A percentile compares a stretch with the other conserved stretches of the same genome.
Evolutionary conservation across 1,140 invertebrate genomes (phyloP).

Genomic region (Polyergus mexicanus): DNA sequence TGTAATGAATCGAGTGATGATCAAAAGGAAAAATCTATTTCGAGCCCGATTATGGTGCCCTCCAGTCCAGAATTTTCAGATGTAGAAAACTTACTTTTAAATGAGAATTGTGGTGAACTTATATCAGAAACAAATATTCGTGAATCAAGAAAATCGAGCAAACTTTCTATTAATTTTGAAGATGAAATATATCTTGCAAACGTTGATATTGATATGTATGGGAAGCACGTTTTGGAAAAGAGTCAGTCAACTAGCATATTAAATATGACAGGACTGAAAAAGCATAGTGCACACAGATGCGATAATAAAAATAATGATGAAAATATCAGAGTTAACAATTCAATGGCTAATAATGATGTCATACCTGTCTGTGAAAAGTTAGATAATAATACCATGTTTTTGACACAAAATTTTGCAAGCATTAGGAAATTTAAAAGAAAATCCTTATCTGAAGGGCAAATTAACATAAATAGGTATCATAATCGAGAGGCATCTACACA

Average conservation of each 20-base stretch:
- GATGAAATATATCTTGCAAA: constrained; percentile 62
- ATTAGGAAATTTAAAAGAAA: constrained; percentile 60
- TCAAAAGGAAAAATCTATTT: background rate
- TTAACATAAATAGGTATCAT: constrained; percentile 9
- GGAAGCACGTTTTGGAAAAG: constrained; percentile 30
- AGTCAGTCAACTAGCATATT: constrained; percentile 14
- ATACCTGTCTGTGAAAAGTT: background rate
- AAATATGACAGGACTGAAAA: background rate
- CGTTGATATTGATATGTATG: constrained; percentile 40
- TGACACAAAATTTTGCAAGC: constrained; percentile 21
- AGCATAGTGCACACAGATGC: background rate
- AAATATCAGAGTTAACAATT: background rate
- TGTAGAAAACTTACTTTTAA: background rate
- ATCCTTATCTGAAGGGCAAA: constrained; percentile 61
- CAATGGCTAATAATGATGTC: background rate
- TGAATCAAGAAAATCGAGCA: background rate
- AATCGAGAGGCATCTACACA: background rate
- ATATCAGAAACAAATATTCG: background rate
- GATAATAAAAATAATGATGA: constrained; percentile 16
- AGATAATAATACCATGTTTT: background rate
- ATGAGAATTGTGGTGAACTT: background rate
- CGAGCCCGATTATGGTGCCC: constrained; percentile 61
- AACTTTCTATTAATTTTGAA: constrained; percentile 33
- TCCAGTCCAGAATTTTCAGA: constrained; percentile 67
- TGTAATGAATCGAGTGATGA: constrained; percentile 33